Conservation (phyloP, 37 sponge, comb jelly and placozoan genomes). For the Tethya wilhelma region DNA sequence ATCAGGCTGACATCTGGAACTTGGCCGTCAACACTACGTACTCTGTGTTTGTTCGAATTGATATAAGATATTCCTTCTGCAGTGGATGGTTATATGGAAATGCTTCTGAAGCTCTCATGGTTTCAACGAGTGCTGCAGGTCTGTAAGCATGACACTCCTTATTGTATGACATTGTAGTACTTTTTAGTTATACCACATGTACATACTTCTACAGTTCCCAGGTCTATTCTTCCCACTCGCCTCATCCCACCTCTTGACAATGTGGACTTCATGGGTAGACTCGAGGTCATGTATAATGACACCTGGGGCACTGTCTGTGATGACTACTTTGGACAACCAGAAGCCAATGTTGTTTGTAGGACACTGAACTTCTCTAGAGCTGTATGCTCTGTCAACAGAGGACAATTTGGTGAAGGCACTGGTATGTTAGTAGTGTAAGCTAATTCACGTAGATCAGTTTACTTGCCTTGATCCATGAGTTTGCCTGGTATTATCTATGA, state of each 20-base stretch:
- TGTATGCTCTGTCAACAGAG: neutral
- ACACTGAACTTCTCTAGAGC: constrained; percentile 11
- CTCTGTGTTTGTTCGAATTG: neutral
- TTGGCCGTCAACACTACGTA: neutral
- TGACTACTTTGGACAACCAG: neutral
- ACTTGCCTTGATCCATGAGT: neutral
- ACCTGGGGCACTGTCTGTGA: constrained; percentile 33
- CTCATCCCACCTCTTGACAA: neutral
- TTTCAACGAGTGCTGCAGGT: no score
- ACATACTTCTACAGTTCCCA: neutral
- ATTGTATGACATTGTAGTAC: no score
- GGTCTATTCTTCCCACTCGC: neutral
- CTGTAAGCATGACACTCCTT: no score
- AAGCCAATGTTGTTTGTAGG: neutral
- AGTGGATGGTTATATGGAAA: neutral
- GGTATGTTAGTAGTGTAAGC: neutral
- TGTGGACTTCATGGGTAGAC: neutral
- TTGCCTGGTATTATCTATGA: no score
- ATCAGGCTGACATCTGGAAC: no score
- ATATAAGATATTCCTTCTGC: neutral
- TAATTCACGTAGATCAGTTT: neutral
- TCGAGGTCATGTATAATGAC: constrained; percentile 23
- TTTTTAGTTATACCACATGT: no score
- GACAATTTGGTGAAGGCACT: constrained; percentile 4
- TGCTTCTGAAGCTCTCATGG: no score